Conservation (phyloP, 1,140 invertebrate genomes). For the Sarcophaga bullata region DNA sequence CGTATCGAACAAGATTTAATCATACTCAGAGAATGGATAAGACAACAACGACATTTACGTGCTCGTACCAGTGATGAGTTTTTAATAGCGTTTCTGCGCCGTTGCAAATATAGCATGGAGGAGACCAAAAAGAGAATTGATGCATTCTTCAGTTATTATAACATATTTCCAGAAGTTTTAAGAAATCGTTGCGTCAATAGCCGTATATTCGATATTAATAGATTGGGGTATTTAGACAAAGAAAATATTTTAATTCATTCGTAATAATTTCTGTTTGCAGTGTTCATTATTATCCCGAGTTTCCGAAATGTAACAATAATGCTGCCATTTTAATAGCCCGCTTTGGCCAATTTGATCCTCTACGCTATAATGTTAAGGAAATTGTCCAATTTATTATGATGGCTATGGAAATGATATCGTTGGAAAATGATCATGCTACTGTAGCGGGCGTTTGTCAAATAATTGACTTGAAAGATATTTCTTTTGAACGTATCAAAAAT, state of each 20-base stretch:
- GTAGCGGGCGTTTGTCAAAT: slow-evolving; percentile 66
- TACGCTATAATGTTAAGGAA: slow-evolving; percentile 63
- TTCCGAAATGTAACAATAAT: slow-evolving; percentile 64
- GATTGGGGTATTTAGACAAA: slow-evolving; percentile 65
- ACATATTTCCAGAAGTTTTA: slow-evolving; percentile 70
- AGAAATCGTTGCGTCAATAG: slow-evolving; percentile 60
- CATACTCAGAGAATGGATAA: slow-evolving; percentile 73
- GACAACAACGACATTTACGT: slow-evolving; percentile 72
- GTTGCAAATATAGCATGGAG: slow-evolving; percentile 76
- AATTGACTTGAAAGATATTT: slow-evolving; percentile 66
- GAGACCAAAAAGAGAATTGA: slow-evolving; percentile 74
- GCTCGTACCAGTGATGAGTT: slow-evolving; percentile 70
- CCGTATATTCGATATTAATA: slow-evolving; percentile 66
- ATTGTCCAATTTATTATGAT: slow-evolving; percentile 65
- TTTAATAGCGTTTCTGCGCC: slow-evolving; percentile 71
- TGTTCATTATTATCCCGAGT: slow-evolving; percentile 56
- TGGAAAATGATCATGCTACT: slow-evolving; percentile 65
- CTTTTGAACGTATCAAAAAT: slow-evolving; percentile 66
- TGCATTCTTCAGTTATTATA: slow-evolving; percentile 71
- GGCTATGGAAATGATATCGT: slow-evolving; percentile 65
- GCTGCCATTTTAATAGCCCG: slow-evolving; percentile 68
- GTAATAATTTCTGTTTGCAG: slow-evolving; percentile 40
- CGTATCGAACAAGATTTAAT: slow-evolving; percentile 69
- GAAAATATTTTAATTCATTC: not conserved
- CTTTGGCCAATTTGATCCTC: slow-evolving; percentile 66